phyloP scores from a whole-genome alignment of 2,797 vertebrate genomes.

The Macrochelys suwanniensis region DNA sequence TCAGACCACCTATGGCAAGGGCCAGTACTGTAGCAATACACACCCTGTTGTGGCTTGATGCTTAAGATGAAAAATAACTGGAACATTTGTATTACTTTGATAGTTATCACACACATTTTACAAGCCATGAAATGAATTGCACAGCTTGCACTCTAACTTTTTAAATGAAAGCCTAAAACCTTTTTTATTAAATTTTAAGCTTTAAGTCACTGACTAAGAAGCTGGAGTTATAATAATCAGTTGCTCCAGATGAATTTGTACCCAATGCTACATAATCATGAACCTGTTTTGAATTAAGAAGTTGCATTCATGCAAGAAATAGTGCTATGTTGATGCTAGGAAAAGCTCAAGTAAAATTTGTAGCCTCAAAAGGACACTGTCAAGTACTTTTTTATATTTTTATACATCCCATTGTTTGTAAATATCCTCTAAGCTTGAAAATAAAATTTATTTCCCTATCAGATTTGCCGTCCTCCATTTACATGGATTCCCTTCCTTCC shows the following conservation, averaged over 20 bases:
- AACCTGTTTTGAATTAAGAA: constrained; percentile 68
- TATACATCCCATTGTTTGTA: constrained; percentile 84
- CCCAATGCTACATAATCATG: constrained; percentile 47
- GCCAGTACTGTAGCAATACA: neutral
- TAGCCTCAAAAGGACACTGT: constrained; percentile 81
- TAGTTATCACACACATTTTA: constrained; percentile 39
- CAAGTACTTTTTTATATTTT: constrained; percentile 86
- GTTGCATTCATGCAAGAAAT: constrained; percentile 74
- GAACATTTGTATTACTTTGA: constrained; percentile 56
- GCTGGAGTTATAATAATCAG: constrained; percentile 38
- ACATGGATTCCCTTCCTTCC: neutral
- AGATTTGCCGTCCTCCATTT: constrained; percentile 59
- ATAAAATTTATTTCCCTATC: constrained; percentile 87
- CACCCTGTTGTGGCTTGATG: neutral
- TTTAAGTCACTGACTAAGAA: constrained; percentile 61
- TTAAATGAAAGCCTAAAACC: constrained; percentile 42
- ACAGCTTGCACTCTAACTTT: constrained; percentile 60
- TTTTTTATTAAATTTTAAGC: constrained; percentile 32
- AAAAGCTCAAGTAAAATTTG: constrained; percentile 81
- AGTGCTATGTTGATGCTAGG: constrained; percentile 76
- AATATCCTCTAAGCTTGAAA: constrained; percentile 84
- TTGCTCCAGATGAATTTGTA: constrained; percentile 63
- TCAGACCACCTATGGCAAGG: neutral
- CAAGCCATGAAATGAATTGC: constrained; percentile 65
- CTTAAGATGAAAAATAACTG: constrained; percentile 62